Conservation (phyloP, 2,888 invertebrate species). For the Agrochola lota region DNA sequence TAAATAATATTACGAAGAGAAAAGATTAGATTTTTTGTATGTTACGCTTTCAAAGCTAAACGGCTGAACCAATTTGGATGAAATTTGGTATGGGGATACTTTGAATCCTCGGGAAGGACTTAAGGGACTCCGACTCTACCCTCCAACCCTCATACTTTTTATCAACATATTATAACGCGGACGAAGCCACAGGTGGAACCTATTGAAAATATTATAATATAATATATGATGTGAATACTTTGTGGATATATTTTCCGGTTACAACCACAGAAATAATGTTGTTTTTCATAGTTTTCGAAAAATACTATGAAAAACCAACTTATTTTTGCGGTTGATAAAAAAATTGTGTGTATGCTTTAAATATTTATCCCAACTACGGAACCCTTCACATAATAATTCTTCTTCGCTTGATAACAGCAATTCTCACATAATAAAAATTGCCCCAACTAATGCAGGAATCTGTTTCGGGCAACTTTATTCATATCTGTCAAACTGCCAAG, state of each 20-base stretch:
- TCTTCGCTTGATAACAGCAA: background rate
- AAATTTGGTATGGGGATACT: no score
- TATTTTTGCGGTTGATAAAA: background rate
- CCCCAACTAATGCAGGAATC: conserved; percentile 11
- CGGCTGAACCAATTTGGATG: no score
- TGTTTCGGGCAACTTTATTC: conserved; percentile 26
- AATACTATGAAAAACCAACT: background rate
- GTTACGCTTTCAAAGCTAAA: no score
- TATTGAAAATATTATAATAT: background rate
- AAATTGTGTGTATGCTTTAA: background rate
- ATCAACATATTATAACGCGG: no score
- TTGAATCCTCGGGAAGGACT: no score
- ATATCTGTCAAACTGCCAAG: conserved; percentile 68
- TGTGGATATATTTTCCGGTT: background rate
- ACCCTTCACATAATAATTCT: background rate
- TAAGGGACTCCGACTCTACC: no score
- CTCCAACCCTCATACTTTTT: no score
- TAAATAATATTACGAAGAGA: no score
- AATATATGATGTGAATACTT: background rate
- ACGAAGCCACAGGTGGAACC: no score
- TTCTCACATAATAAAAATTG: conserved; percentile 5
- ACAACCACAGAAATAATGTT: background rate
- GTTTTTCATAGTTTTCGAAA: background rate
- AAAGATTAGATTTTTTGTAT: no score
- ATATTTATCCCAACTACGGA: background rate